A percentile compares a stretch with the other conserved stretches of the same genome.
Conservation (phyloP, 2,888 invertebrate species). For the Chloroclystis v-ata region DNA sequence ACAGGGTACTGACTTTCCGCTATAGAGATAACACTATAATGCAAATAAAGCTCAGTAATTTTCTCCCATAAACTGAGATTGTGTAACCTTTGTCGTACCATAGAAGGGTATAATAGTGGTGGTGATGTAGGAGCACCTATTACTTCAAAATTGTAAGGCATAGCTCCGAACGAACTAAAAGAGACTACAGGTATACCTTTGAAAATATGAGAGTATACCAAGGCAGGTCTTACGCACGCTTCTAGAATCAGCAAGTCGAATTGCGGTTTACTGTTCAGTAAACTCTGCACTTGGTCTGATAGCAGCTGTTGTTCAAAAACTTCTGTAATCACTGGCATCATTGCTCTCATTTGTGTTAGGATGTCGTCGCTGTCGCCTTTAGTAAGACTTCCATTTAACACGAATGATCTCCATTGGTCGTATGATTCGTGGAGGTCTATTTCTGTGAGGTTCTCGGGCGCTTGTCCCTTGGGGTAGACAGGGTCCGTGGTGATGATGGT, state of each 20-base stretch:
- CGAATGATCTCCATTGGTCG: conserved; percentile 26
- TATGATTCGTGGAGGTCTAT: conserved; percentile 46
- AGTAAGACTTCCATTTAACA: conserved; percentile 9
- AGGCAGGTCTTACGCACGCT: conserved; percentile 21
- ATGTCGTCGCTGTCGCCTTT: conserved; percentile 10
- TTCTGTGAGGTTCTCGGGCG: conserved; percentile 51
- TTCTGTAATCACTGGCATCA: neutral
- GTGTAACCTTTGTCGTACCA: conserved; percentile 3
- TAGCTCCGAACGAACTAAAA: conserved; percentile 24
- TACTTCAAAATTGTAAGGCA: conserved; percentile 1
- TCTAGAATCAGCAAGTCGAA: conserved; percentile 32
- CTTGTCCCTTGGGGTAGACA: conserved; percentile 36
- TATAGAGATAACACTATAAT: conserved; percentile 13
- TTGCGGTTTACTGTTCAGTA: conserved; percentile 18
- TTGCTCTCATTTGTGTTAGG: conserved; percentile 6
- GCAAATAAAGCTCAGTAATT: conserved; percentile 13
- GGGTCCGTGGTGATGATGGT: conserved; percentile 61
- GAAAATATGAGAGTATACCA: conserved; percentile 26
- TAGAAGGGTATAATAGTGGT: conserved; percentile 8
- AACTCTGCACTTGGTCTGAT: conserved; percentile 15
- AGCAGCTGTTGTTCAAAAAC: conserved; percentile 3
- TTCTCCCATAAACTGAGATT: conserved; percentile 21
- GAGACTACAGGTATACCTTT: conserved; percentile 27
- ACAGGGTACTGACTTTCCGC: conserved; percentile 5
- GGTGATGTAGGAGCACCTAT: conserved; percentile 16